phyloP scores from a whole-genome alignment of 1,140 invertebrate species.

The Ganaspis sp. region DNA sequence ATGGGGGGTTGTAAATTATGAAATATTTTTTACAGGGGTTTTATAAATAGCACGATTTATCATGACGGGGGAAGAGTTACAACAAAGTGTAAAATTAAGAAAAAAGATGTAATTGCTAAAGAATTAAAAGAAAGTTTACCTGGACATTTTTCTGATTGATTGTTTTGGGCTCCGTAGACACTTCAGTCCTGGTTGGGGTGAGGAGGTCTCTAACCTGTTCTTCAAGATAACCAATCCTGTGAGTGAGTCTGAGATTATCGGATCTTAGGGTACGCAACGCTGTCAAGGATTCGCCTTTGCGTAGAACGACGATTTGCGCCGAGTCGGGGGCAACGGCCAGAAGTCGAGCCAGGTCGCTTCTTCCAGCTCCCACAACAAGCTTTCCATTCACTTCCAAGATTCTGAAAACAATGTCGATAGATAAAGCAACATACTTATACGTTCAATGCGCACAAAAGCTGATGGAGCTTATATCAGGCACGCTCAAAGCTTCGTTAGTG shows the following conservation, averaged over 20 bases:
- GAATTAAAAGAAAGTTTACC: constrained; percentile 45
- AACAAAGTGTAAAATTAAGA: background rate
- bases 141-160: constrained; percentile 64
- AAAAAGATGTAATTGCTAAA: too few relatives aligned
- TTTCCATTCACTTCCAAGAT: constrained; percentile 91
- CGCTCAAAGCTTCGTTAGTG: constrained; percentile 33
- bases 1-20: too few relatives aligned
- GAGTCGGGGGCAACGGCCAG: constrained; percentile 78
- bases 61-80: too few relatives aligned
- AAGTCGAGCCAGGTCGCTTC: constrained; percentile 83
- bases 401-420: constrained; percentile 73
- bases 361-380: constrained; percentile 81
- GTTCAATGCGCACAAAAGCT: background rate
- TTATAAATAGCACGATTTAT: too few relatives aligned
- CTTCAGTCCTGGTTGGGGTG: constrained; percentile 62
- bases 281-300: constrained; percentile 79
- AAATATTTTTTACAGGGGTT: too few relatives aligned
- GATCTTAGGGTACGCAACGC: constrained; percentile 80
- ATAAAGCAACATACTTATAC: constrained; percentile 36
- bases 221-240: constrained; percentile 91
- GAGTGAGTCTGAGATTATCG: constrained; percentile 89
- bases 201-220: constrained; percentile 88
- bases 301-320: constrained; percentile 73
- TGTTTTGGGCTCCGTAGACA: constrained; percentile 44
- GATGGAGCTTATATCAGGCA: background rate